A percentile compares a stretch with the other conserved stretches of the same genome.
These are phyloP conservation scores for Porites divaricata DNA, from an alignment of 92 coral and sea anemone genomes.

Conservation along the genomic window DNA sequence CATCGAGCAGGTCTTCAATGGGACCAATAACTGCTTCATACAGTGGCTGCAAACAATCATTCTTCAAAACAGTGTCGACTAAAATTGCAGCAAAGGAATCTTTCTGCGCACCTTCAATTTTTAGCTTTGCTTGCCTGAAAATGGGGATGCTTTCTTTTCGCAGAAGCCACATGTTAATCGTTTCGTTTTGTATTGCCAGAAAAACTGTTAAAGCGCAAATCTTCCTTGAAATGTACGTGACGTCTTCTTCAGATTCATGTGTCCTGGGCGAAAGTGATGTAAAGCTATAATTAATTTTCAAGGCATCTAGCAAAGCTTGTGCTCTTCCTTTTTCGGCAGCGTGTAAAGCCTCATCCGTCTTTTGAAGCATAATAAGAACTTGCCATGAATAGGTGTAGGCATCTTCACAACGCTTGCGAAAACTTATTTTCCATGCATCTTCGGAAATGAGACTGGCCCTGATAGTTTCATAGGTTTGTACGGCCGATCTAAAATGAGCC, in stretches of 20 bases:
- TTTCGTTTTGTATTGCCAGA: no score
- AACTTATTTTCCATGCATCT: slow-evolving; percentile 5
- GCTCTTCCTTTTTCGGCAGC: slow-evolving; percentile 9
- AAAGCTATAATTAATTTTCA: neutral
- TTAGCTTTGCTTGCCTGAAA: no score
- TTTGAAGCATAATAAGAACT: neutral
- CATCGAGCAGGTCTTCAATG: neutral
- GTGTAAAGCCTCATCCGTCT: neutral
- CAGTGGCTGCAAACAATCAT: neutral
- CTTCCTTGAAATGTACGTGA: no score
- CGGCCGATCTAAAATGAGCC: neutral
- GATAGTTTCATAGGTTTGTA: neutral
- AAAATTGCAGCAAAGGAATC: no score
- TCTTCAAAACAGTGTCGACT: neutral
- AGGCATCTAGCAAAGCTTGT: neutral
- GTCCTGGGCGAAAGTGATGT: neutral
- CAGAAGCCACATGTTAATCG: no score
- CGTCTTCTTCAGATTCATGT: neutral
- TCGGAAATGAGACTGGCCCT: neutral
- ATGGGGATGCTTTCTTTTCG: no score
- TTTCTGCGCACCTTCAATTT: no score
- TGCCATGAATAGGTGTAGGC: neutral
- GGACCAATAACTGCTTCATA: neutral
- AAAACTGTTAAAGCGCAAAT: no score
- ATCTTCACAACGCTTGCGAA: neutral